Evolutionary conservation across 1,140 invertebrate genomes (phyloP), one percentile per base, ranked within the genome.

Genomic region (Drosophila malerkotliana): DNA sequence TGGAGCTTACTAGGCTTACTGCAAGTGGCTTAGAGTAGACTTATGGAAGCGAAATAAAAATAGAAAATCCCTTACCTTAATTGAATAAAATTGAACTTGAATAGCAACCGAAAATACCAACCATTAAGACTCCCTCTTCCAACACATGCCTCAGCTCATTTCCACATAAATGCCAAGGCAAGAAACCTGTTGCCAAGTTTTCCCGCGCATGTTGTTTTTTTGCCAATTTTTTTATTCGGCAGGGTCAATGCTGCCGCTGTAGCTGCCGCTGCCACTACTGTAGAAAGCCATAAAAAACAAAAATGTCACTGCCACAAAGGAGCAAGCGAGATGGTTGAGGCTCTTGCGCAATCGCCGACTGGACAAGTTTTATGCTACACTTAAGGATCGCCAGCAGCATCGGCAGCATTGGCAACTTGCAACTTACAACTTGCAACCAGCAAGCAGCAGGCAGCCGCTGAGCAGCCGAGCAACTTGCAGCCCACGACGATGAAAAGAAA

Each of bases 341-440:
- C 58, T 54, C 66, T 88, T 88, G 84, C 83, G 83, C 76, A 88
- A 88, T 88, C 79, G 60, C 54, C 52, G 83, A 66, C 51, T 68
- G 61, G 61, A 79, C 83, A 88, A 88, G 83, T 88, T 88, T 88
- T 63, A 52, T 88, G 83, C 83, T 88, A 83, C 83, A 88, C 56
- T 88, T 88, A 88, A 88, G 83, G 83, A 88, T 88, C 64, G 61
- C 44, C 58, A 15, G 53, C 49, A 15, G 10, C 52, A n/a, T 21
- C 44, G 14, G 39, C 56, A 21, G 37, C 75, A 47, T n/a, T 55
- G 52, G 54, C 75, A 34, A 39, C 32, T 34, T 34, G 39, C 41
- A 44, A 44, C 41, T 44, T 44, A n/a, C 41, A 44, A 44, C 41
- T 18, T 15, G 41, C 41, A 44, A 44, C n/a, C 41, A 44, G 5